A percentile compares a stretch with the other conserved stretches of the same genome.
These are phyloP conservation scores for Apeltes quadracus DNA, from an alignment of 2,113 vertebrate genomes.

Conservation along the genomic window DNA sequence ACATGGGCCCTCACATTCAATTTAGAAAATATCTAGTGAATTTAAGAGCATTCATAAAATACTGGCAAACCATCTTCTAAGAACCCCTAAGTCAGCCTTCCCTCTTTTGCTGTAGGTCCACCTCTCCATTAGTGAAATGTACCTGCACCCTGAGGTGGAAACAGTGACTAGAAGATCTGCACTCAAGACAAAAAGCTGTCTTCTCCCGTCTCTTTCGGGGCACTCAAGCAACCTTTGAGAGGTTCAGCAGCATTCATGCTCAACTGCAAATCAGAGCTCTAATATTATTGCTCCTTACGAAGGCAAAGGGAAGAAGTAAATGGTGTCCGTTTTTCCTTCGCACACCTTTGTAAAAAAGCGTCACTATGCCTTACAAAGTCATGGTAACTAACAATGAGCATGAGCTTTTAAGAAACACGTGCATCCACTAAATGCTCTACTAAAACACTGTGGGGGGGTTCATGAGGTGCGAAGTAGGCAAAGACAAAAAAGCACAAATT, in stretches of 20 bases:
- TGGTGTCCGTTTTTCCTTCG: background rate
- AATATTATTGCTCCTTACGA: background rate
- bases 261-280: background rate
- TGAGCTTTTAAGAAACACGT: background rate
- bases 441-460: constrained; percentile 3
- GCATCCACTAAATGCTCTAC: background rate
- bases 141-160: constrained; percentile 28
- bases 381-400: background rate
- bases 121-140: constrained; percentile 37
- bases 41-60: background rate
- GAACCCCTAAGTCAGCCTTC: constrained; percentile 8
- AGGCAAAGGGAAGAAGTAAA: background rate
- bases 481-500: background rate
- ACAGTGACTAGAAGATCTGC: constrained; percentile 11
- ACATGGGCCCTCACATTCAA: background rate
- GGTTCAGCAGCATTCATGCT: background rate
- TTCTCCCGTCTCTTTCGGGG: constrained; percentile 24
- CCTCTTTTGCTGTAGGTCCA: background rate
- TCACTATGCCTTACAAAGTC: background rate
- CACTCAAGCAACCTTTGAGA: background rate
- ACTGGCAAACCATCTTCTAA: background rate
- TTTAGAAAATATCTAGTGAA: background rate
- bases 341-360: constrained; percentile 1
- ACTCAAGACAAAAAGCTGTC: constrained; percentile 37
- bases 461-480: background rate